phyloP scores from a whole-genome alignment of 2,888 invertebrate species.

The Synanthedon tipuliformis region DNA sequence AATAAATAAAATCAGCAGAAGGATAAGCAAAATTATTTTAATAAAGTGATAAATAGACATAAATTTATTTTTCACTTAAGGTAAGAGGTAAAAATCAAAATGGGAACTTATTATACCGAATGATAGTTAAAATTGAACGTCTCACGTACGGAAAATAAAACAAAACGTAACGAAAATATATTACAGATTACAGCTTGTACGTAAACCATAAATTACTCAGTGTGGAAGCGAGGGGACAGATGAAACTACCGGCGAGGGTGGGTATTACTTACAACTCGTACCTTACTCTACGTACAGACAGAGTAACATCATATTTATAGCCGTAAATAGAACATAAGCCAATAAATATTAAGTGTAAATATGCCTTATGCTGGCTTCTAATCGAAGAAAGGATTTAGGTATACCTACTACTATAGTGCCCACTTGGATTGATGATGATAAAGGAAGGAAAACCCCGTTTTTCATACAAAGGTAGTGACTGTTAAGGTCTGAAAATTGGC shows the following conservation, averaged over 20 bases:
- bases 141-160: background rate
- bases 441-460: too few relatives aligned
- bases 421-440: too few relatives aligned
- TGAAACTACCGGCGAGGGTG: background rate
- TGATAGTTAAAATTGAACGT: background rate
- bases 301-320: too few relatives aligned
- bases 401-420: too few relatives aligned
- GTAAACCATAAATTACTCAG: conserved; percentile 17
- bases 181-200: background rate
- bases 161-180: background rate
- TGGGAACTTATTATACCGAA: conserved; percentile 19
- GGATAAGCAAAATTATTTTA: too few relatives aligned
- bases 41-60: too few relatives aligned
- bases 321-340: too few relatives aligned
- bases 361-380: background rate
- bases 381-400: too few relatives aligned
- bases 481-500: too few relatives aligned
- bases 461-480: too few relatives aligned
- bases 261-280: background rate
- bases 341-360: background rate
- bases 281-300: background rate
- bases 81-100: conserved; percentile 3
- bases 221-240: conserved; percentile 5
- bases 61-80: too few relatives aligned
- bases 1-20: too few relatives aligned